Evolutionary conservation across 2,113 vertebrate genomes (phyloP).

Genomic region (Bubo scandiacus): DNA sequence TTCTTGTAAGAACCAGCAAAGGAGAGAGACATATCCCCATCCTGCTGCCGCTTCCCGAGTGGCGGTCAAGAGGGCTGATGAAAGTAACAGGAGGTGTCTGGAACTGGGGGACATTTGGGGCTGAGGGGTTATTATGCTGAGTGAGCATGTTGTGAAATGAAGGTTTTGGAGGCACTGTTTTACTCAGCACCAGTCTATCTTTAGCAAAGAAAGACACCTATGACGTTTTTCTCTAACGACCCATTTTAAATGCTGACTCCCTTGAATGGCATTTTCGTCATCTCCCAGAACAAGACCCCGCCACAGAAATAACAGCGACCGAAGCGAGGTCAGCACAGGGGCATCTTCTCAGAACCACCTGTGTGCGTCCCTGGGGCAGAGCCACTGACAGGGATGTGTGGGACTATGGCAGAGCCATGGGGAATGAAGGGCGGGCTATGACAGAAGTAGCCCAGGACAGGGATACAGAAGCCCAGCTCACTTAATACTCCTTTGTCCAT

Average conservation of each 20-base stretch:
- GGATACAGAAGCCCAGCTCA: neutral
- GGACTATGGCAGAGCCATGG: neutral
- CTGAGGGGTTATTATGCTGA: neutral
- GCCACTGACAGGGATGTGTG: rapidly evolving
- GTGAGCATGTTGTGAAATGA: slow-evolving; percentile 38
- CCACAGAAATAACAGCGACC: neutral
- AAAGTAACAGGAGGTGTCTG: neutral
- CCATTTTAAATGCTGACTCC: slow-evolving; percentile 60
- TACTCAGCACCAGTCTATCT: slow-evolving; percentile 64
- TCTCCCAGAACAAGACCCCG: slow-evolving; percentile 1
- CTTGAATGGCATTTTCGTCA: slow-evolving; percentile 21
- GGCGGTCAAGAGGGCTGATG: rapidly evolving
- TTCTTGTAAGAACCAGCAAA: neutral
- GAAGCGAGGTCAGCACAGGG: neutral
- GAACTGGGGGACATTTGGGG: neutral
- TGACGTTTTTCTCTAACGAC: neutral
- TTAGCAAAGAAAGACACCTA: slow-evolving; percentile 29
- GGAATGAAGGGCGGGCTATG: rapidly evolving
- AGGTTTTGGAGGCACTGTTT: slow-evolving; percentile 48
- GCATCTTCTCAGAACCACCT: neutral
- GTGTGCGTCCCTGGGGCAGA: rapidly evolving
- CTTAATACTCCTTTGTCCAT: neutral
- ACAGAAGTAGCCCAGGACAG: neutral
- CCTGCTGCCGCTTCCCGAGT: rapidly evolving
- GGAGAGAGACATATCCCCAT: rapidly evolving